These are phyloP conservation scores for Formica exsecta DNA, from an alignment of 1,140 invertebrate genomes.

Conservation along the genomic window DNA sequence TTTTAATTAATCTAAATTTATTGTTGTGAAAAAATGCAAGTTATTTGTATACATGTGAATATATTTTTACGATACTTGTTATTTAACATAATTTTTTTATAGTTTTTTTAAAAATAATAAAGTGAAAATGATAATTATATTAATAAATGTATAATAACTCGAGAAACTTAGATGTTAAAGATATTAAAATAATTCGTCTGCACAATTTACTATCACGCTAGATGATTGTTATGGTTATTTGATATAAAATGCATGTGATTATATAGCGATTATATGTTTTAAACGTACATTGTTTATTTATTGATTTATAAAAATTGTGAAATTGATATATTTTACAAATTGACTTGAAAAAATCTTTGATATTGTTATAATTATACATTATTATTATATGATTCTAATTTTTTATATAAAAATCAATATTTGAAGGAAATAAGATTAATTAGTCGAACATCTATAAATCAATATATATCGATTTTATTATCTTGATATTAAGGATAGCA, in stretches of 20 bases:
- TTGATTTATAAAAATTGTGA: not conserved
- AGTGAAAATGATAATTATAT: slow-evolving; percentile 5
- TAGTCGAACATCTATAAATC: no score
- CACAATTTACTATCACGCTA: not conserved
- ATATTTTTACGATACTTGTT: slow-evolving; percentile 15
- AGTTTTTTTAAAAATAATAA: not conserved
- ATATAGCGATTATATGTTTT: slow-evolving; percentile 3
- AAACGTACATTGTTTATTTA: not conserved
- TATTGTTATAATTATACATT: no score
- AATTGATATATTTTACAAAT: not conserved
- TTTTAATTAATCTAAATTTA: slow-evolving; percentile 1
- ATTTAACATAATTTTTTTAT: slow-evolving; percentile 11
- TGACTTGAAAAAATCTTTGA: no score
- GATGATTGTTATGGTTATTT: slow-evolving; percentile 17
- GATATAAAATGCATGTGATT: slow-evolving; percentile 31
- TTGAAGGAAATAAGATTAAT: no score
- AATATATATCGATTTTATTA: no score
- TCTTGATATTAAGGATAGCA: no score
- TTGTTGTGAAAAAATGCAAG: not conserved
- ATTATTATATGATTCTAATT: no score
- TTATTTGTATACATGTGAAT: slow-evolving; percentile 8
- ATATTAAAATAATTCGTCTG: not conserved
- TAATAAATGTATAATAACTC: not conserved
- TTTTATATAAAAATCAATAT: no score
- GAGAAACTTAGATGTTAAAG: not conserved